Percentiles rank a stretch among this genome's conserved stretches.
phyloP scores from a whole-genome alignment of 2,113 vertebrate species.

The Delphinapterus leucas region DNA sequence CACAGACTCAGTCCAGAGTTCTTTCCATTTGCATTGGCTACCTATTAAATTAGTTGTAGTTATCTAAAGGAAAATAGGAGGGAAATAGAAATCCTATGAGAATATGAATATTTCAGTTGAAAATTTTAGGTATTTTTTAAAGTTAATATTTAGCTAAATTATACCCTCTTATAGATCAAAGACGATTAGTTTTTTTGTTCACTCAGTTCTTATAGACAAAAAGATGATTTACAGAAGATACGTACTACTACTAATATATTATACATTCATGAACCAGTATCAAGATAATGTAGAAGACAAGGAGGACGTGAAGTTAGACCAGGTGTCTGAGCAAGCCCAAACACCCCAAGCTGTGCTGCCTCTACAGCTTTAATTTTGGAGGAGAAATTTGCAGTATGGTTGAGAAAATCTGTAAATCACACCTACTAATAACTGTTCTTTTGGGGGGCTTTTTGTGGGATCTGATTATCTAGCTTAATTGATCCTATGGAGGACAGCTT shows the following conservation, averaged over 20 bases:
- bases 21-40: background rate
- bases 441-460: background rate
- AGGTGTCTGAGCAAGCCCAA: background rate
- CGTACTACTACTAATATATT: background rate
- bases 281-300: background rate
- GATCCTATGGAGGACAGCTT: constrained; percentile 16
- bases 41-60: background rate
- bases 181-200: background rate
- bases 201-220: background rate
- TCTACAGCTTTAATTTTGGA: background rate
- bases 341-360: background rate
- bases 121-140: background rate
- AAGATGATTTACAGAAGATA: background rate
- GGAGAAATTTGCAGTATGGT: background rate
- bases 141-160: background rate
- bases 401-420: constrained; percentile 4
- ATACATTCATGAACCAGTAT: background rate
- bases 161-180: background rate
- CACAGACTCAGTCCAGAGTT: background rate
- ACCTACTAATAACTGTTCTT: background rate
- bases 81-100: background rate
- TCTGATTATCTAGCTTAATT: constrained; percentile 16
- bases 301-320: background rate
- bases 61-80: background rate
- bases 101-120: background rate